phyloP scores from a whole-genome alignment of 2,888 invertebrate genomes.

The Cepaea hortensis region DNA sequence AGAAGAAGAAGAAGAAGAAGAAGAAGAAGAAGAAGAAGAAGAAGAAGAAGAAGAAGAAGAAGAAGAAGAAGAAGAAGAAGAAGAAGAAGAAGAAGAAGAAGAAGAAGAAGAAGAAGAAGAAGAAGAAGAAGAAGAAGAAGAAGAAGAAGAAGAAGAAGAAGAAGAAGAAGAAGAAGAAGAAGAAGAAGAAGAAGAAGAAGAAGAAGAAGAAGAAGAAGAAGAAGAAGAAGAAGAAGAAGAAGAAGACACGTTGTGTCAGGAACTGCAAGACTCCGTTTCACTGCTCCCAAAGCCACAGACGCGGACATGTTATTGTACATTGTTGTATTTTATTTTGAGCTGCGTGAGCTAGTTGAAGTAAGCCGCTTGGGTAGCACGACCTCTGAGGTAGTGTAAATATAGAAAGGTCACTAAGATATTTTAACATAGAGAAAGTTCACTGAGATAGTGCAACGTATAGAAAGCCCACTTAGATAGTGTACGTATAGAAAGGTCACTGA shows the following conservation, averaged over 20 bases:
- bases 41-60: conserved; percentile 24
- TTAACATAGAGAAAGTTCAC: no score
- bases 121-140: not conserved
- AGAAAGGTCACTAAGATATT: no score
- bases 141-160: not conserved
- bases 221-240: conserved; percentile 4
- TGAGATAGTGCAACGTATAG: no score
- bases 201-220: not conserved
- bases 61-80: not conserved
- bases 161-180: not conserved
- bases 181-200: not conserved
- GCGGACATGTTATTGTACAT: no score
- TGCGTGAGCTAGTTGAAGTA: no score
- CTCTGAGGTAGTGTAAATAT: no score
- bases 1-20: not conserved
- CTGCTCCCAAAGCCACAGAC: no score
- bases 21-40: conserved; percentile 8
- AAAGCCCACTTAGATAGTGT: no score
- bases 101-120: not conserved
- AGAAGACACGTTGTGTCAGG: not conserved
- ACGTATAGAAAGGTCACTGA: no score
- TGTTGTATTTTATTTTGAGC: no score
- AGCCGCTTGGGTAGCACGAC: no score
- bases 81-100: not conserved
- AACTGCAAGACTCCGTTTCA: no score